A percentile compares a stretch with the other conserved stretches of the same genome.
Conservation (phyloP, 2,113 vertebrate genomes). For the Phylloscopus whistleri region DNA sequence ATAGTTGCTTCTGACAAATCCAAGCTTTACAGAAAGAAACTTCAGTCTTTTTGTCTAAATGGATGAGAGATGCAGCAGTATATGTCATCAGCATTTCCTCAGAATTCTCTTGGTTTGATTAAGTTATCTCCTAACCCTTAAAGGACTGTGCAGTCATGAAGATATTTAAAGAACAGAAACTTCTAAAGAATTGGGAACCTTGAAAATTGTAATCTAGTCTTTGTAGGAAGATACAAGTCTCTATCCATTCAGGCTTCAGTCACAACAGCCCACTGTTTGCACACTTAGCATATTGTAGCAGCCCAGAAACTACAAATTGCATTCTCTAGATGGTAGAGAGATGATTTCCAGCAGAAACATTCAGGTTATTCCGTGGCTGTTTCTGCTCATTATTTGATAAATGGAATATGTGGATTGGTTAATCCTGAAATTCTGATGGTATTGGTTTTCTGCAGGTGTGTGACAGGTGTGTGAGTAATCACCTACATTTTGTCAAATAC, state of each 20-base stretch:
- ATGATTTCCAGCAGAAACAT: background rate
- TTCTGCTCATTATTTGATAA: background rate
- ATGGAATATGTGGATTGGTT: background rate
- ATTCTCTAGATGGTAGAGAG: background rate
- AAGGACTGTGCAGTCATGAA: background rate
- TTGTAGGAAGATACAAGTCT: background rate
- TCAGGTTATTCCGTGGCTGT: background rate
- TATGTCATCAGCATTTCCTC: background rate
- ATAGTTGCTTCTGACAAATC: background rate
- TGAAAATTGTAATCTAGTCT: background rate
- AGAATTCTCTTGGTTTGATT: background rate
- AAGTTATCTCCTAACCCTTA: background rate
- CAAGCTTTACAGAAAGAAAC: background rate
- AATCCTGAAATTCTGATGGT: background rate
- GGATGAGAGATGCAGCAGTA: background rate
- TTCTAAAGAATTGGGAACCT: background rate
- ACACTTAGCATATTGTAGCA: background rate
- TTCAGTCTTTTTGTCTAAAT: background rate
- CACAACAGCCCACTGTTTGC: background rate
- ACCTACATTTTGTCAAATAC: background rate
- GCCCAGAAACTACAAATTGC: background rate
- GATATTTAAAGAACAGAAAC: background rate
- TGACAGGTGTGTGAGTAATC: background rate
- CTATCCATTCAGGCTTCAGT: background rate
- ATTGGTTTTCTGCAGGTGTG: background rate